Conservation (phyloP, 2,797 vertebrate species). For the Aplochiton taeniatus region DNA sequence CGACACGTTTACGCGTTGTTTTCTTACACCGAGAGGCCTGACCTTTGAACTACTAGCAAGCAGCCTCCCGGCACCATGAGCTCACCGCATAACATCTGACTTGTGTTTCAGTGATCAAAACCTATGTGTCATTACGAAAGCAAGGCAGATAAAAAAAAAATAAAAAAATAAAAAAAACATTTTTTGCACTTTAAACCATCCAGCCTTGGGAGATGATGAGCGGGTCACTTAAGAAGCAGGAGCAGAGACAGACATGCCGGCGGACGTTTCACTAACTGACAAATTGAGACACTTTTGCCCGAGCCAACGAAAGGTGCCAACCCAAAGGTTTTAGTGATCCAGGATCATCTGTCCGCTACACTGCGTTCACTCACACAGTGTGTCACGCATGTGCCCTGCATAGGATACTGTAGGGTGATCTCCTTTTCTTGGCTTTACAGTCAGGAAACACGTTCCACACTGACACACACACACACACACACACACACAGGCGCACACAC, state of each 20-base stretch:
- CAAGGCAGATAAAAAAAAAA: constrained; percentile 64
- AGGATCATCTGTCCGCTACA: constrained; percentile 16
- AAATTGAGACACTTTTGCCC: neutral
- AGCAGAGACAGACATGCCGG: constrained; percentile 8
- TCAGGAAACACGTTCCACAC: constrained; percentile 16
- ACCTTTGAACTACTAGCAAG: constrained; percentile 74
- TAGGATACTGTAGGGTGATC: constrained; percentile 15
- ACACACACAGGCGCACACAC: constrained; percentile 7
- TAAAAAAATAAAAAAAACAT: too few relatives aligned
- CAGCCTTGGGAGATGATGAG: constrained; percentile 52
- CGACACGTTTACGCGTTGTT: constrained; percentile 72
- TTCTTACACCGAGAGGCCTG: constrained; percentile 70
- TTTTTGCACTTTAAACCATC: constrained; percentile 59
- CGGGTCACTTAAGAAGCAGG: constrained; percentile 30
- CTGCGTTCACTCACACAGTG: neutral
- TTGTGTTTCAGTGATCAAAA: constrained; percentile 74
- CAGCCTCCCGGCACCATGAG: constrained; percentile 76
- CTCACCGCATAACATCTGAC: constrained; percentile 74
- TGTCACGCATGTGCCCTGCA: constrained; percentile 19
- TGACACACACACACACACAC: constrained; percentile 12
- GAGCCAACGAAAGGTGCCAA: constrained; percentile 9
- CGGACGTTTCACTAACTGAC: neutral
- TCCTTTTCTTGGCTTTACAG: constrained; percentile 37
- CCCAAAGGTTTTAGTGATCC: constrained; percentile 25
- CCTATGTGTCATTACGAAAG: constrained; percentile 70